Percentiles rank a stretch among this genome's conserved stretches.
Conservation (phyloP, 2,113 vertebrate genomes). For the Ancistrus triradiatus region DNA sequence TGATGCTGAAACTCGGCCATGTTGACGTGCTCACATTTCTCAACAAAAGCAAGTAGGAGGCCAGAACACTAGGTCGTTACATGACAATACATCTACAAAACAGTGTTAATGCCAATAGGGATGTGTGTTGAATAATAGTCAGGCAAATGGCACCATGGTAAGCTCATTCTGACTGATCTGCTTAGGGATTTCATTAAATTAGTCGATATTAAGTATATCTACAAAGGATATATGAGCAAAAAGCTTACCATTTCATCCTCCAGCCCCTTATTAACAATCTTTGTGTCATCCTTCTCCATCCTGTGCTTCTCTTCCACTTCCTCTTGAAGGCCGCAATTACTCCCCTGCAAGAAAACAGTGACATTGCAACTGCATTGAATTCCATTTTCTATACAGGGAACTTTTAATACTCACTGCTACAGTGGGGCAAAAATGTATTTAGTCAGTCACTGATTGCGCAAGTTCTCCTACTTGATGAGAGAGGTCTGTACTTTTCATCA, state of each 20-base stretch:
- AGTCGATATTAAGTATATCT: background rate
- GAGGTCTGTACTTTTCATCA: too few relatives aligned
- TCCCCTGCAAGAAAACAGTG: slow-evolving; percentile 54
- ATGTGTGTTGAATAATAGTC: background rate
- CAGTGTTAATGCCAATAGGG: too few relatives aligned
- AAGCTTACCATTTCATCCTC: slow-evolving; percentile 93
- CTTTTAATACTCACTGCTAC: too few relatives aligned
- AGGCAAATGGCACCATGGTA: background rate
- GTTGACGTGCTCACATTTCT: background rate
- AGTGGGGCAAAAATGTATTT: too few relatives aligned
- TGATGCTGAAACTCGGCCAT: background rate
- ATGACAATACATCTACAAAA: background rate
- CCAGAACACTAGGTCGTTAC: background rate
- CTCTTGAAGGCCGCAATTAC: slow-evolving; percentile 46
- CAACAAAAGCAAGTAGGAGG: slow-evolving; percentile 9
- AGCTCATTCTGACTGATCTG: background rate
- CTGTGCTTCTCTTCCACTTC: slow-evolving; percentile 56
- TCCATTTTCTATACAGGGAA: too few relatives aligned
- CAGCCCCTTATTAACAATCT: slow-evolving; percentile 83
- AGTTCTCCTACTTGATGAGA: too few relatives aligned
- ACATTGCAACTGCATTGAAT: too few relatives aligned
- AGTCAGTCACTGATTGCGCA: too few relatives aligned
- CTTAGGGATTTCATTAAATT: background rate
- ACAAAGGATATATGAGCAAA: too few relatives aligned
- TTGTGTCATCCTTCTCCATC: slow-evolving; percentile 90